These are phyloP conservation scores for Nicator chloris DNA, from an alignment of 2,113 vertebrate species.

Conservation along the genomic window DNA sequence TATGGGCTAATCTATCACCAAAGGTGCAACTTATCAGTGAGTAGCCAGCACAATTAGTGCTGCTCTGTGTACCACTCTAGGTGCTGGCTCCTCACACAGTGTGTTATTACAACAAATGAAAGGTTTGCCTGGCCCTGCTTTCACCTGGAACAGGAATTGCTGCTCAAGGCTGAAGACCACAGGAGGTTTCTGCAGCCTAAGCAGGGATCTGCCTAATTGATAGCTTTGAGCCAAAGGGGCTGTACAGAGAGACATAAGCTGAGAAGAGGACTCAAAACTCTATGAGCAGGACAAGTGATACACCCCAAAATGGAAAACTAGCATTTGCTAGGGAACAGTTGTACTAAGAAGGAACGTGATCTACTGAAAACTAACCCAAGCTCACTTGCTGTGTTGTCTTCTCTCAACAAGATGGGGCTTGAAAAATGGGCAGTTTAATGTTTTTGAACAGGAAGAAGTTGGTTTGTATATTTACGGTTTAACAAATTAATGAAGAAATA, in stretches of 20 bases:
- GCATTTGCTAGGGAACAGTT: neutral
- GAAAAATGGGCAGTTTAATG: neutral
- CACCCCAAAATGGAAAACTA: neutral
- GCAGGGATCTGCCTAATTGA: neutral
- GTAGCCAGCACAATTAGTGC: neutral
- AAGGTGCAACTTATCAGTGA: neutral
- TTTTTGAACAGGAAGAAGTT: neutral
- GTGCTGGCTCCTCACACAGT: neutral
- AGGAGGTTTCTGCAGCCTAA: neutral
- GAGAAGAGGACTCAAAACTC: neutral
- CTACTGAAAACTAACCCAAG: neutral
- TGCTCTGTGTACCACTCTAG: neutral
- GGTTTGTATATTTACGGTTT: neutral
- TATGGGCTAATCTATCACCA: slow-evolving; percentile 20
- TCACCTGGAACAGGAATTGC: neutral
- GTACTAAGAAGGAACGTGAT: neutral
- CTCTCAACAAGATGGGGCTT: neutral
- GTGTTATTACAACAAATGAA: neutral
- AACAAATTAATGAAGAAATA: neutral
- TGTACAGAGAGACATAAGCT: neutral
- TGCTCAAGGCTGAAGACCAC: neutral
- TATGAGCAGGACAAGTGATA: neutral
- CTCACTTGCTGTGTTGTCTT: neutral
- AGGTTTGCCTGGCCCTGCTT: neutral
- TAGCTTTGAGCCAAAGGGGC: neutral